Base-by-base conservation (phyloP, 2,113 vertebrate species). In the Brachypodius melanocephalos region DNA sequence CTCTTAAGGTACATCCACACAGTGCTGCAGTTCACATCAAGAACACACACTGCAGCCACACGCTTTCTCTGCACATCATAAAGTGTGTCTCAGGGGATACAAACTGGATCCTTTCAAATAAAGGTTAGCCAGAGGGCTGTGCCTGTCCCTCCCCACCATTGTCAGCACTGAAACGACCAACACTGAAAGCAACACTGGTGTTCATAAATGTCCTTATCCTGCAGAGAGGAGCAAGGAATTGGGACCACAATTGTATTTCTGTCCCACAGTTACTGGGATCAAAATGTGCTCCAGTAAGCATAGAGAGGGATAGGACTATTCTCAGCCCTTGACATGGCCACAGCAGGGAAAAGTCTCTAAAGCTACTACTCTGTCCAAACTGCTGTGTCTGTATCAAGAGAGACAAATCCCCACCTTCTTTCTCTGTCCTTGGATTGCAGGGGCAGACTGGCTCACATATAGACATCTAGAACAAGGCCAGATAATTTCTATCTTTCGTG, bases 1-100 rank as follows among this genome's bases (percentile, higher is more conserved):
- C 28, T 79, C 19, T 42, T 49, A 14, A 71, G 16, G 18, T 48
- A 31, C 8, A 2, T 51, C 51, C 28, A 58, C 59, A 74, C 3
- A 2, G 29, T 46, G 49, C 34, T 65, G 57, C 43, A 14, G 10
- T 21, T 46, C 45, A 65, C 32, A 49, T 45, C 32, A 62, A 38
- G 32, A 49, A 2, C 0, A 0, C 22, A 26, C 8, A 4, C 22
- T 89, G 76, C 59, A 84, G 38, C 31, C 5, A 1, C 25, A 6
- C 8, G 15, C 19, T 61, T 72, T 21, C 48, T 31, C 32, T 77
- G 67, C 6, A 12, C 51, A 38, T 38, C 14, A n/a, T 29, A 6
- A 84, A 58, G 42, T 40, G 34, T 12, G 9, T 77, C 21, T 73
- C 42, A 45, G n/a, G 43, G 43, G 22, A 43, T 58, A 15, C 0